phyloP scores from a whole-genome alignment of 2,797 vertebrate genomes.

The Gadopsis marmoratus region DNA sequence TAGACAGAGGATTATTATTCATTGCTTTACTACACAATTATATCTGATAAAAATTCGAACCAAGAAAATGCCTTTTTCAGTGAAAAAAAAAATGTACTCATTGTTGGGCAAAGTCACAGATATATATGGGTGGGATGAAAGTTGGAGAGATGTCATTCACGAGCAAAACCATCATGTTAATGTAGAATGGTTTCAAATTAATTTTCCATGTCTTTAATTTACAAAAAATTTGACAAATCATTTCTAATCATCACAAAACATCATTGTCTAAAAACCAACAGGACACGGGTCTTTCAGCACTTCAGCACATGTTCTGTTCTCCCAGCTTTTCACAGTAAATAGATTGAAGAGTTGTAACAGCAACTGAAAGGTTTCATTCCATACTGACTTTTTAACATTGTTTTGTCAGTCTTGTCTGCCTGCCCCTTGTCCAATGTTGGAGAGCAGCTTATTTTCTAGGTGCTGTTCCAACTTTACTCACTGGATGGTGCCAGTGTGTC shows the following conservation, averaged over 20 bases:
- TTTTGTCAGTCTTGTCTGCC: conserved; percentile 35
- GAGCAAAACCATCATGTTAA: conserved; percentile 62
- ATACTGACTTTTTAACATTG: conserved; percentile 18
- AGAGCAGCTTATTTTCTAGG: conserved; percentile 44
- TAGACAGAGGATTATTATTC: conserved; percentile 87
- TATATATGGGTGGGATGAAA: conserved; percentile 78
- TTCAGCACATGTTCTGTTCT: conserved; percentile 36
- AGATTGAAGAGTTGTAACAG: conserved; percentile 27
- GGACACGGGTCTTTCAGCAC: conserved; percentile 54
- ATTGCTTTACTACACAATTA: conserved; percentile 89
- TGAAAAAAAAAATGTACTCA: conserved; percentile 82
- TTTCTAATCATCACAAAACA: conserved; percentile 51
- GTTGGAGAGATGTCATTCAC: conserved; percentile 75
- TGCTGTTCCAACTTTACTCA: conserved; percentile 60
- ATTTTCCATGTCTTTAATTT: conserved; percentile 59
- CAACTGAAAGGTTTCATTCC: conserved; percentile 52
- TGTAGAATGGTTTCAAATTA: conserved; percentile 58
- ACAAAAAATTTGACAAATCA: conserved; percentile 58
- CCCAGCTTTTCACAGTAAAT: conserved; percentile 15
- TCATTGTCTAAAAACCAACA: conserved; percentile 47
- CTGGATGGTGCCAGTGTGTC: conserved; percentile 66
- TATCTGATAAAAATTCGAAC: conserved; percentile 85
- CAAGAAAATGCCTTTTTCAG: conserved; percentile 92
- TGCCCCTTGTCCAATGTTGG: conserved; percentile 28
- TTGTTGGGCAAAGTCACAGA: conserved; percentile 85